Percentiles rank a stretch among this genome's conserved stretches.
phyloP scores from a whole-genome alignment of 92 coral and sea anemone genomes.

The Epizoanthus rinbou region DNA sequence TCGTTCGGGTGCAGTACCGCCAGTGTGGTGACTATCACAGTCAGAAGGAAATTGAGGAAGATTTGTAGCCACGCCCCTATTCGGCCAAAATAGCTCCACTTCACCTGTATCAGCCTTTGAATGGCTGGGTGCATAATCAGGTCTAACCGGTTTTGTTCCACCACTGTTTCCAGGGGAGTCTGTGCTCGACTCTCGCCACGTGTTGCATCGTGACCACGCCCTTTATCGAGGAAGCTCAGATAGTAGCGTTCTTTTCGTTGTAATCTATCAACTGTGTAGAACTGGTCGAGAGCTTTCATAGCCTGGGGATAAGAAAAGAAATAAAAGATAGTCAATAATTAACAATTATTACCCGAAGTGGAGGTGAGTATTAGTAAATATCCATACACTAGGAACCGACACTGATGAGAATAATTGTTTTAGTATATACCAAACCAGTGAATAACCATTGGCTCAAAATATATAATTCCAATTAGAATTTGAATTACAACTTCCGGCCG shows the following conservation, averaged over 20 bases:
- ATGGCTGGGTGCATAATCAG: slow-evolving; percentile 79
- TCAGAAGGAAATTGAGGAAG: slow-evolving; percentile 62
- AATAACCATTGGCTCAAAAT: too few species aligned
- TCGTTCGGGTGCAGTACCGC: slow-evolving; percentile 72
- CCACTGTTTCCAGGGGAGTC: slow-evolving; percentile 77
- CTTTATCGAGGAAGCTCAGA: slow-evolving; percentile 70
- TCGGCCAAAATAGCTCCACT: slow-evolving; percentile 77
- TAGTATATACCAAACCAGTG: too few species aligned
- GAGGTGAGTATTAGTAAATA: too few species aligned
- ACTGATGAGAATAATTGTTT: too few species aligned
- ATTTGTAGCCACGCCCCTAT: slow-evolving; percentile 72
- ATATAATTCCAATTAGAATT: too few species aligned
- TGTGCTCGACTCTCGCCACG: slow-evolving; percentile 58
- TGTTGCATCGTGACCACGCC: slow-evolving; percentile 36
- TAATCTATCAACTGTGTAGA: slow-evolving; percentile 73
- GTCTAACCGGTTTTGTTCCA: slow-evolving; percentile 67
- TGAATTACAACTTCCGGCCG: too few species aligned
- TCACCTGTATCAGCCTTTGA: slow-evolving; percentile 79
- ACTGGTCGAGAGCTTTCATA: slow-evolving; percentile 78
- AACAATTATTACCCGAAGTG: neutral
- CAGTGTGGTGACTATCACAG: slow-evolving; percentile 70
- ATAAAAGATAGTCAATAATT: neutral
- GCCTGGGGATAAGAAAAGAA: slow-evolving; percentile 45
- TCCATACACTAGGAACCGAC: too few species aligned
- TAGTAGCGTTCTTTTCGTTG: slow-evolving; percentile 78